These are phyloP conservation scores for Pseudoatta argentina DNA, from an alignment of 1,140 invertebrate genomes.

Conservation along the genomic window DNA sequence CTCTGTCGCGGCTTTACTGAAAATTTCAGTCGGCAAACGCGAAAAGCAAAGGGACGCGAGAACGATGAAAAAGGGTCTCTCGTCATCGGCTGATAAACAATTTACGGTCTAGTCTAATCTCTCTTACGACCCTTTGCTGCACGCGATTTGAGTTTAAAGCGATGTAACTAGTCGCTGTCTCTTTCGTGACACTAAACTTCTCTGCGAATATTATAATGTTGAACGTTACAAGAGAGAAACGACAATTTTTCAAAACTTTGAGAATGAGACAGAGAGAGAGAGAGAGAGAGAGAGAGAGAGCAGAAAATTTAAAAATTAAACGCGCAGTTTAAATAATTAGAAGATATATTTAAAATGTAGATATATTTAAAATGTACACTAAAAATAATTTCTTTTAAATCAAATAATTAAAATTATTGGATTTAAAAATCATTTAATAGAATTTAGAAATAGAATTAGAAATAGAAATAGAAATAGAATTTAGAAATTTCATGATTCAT, in stretches of 20 bases:
- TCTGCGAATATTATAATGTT: background rate
- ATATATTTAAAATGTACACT: no score
- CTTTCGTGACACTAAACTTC: slow-evolving; percentile 5
- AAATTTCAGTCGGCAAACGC: slow-evolving; percentile 41
- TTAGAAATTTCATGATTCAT: background rate
- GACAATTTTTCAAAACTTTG: background rate
- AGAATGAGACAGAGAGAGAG: background rate
- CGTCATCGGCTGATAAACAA: slow-evolving; percentile 39
- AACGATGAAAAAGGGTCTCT: slow-evolving; percentile 46
- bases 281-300: no score
- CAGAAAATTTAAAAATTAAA: background rate
- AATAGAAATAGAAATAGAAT: no score
- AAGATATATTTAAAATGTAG: no score
- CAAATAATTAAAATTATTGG: no score
- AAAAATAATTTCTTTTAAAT: no score
- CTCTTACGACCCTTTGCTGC: slow-evolving; percentile 14
- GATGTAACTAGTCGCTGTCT: slow-evolving; percentile 27
- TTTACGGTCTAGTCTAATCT: slow-evolving; percentile 44
- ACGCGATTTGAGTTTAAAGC: slow-evolving; percentile 37
- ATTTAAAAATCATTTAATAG: no score
- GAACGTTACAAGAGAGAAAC: background rate
- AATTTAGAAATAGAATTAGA: no score
- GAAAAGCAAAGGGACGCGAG: slow-evolving; percentile 48
- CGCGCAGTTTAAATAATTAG: no score
- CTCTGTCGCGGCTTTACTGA: slow-evolving; percentile 26